Percentiles rank a stretch among this genome's conserved stretches.
Evolutionary conservation across 2,797 vertebrate species (phyloP).

Genomic region (Catamblyrhynchus diadema): DNA sequence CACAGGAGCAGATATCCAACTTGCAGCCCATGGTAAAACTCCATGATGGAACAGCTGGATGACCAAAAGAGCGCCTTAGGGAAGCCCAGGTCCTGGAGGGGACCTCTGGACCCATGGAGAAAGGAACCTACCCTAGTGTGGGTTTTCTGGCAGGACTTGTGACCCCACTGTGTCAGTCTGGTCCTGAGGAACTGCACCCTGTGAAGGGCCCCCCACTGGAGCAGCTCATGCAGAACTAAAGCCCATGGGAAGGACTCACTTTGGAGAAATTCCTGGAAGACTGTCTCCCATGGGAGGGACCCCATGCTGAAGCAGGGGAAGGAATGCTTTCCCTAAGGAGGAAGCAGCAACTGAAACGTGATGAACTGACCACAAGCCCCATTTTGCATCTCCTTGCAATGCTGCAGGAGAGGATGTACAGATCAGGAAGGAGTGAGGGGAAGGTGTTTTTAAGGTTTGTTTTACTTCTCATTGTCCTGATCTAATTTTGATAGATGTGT

Average conservation of each 20-base stretch:
- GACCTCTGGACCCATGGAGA: background rate
- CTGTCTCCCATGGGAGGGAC: accelerated
- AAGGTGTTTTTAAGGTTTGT: background rate
- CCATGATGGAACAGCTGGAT: accelerated
- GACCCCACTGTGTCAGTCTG: background rate
- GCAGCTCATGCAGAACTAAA: background rate
- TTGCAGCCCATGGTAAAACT: no score
- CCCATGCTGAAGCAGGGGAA: background rate
- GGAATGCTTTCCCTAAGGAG: background rate
- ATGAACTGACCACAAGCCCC: background rate
- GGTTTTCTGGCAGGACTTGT: background rate
- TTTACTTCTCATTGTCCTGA: background rate
- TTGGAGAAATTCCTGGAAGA: background rate
- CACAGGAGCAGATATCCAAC: background rate
- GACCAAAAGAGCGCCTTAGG: background rate
- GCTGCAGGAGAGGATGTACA: background rate
- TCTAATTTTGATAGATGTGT: background rate
- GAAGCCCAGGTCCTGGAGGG: background rate
- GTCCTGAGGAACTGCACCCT: background rate
- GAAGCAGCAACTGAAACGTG: background rate
- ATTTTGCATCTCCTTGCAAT: background rate
- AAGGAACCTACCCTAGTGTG: accelerated
- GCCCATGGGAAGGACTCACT: background rate
- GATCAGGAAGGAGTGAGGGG: background rate
- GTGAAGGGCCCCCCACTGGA: accelerated